phyloP scores from a whole-genome alignment of 2,797 vertebrate genomes.

The Percopsis omiscomaycus region DNA sequence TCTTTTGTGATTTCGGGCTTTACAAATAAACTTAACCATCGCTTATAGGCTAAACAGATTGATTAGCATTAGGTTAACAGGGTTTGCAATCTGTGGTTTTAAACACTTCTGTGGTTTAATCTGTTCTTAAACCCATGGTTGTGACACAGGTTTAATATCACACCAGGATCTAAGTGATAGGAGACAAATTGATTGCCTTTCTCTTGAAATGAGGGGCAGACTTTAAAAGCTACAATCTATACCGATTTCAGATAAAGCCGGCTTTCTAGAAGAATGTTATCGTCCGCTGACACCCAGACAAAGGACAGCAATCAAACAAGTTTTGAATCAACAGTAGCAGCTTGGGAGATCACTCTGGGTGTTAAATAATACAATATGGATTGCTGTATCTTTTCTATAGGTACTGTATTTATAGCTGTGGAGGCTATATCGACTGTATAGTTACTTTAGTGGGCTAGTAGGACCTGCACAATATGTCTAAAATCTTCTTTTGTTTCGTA shows the following conservation, averaged over 20 bases:
- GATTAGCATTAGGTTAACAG: too few relatives aligned
- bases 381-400: too few relatives aligned
- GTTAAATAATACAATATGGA: slow-evolving; percentile 30
- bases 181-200: slow-evolving; percentile 57
- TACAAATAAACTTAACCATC: too few relatives aligned
- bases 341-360: slow-evolving; percentile 11
- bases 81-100: slow-evolving; percentile 1
- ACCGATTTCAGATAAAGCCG: slow-evolving; percentile 64
- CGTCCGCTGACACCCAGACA: slow-evolving; percentile 57
- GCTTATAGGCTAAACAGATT: too few relatives aligned
- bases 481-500: too few relatives aligned
- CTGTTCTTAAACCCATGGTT: slow-evolving; percentile 6
- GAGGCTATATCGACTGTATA: too few relatives aligned
- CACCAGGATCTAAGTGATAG: slow-evolving; percentile 41
- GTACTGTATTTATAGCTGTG: too few relatives aligned
- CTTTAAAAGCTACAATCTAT: slow-evolving; percentile 61
- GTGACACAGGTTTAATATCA: slow-evolving; percentile 40
- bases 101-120: slow-evolving; percentile 26
- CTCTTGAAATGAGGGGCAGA: slow-evolving; percentile 52
- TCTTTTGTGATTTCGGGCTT: too few relatives aligned
- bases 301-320: slow-evolving; percentile 47
- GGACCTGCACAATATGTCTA: too few relatives aligned
- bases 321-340: slow-evolving; percentile 40
- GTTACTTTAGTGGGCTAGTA: too few relatives aligned
- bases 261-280: slow-evolving; percentile 57